phyloP scores from a whole-genome alignment of 2,797 vertebrate species.

The Gila robusta region DNA sequence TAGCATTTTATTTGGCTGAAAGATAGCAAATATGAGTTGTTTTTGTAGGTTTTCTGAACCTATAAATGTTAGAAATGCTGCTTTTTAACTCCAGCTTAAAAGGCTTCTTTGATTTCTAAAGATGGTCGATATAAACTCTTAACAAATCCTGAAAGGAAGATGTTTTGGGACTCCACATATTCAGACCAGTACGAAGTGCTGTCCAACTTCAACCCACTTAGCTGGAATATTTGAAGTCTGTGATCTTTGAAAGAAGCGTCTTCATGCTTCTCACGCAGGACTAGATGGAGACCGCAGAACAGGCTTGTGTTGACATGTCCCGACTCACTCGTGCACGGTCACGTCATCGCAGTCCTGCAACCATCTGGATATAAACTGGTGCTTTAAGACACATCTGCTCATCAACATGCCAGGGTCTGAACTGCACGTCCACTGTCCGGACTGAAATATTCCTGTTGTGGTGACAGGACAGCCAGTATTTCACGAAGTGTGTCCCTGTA shows the following conservation, averaged over 20 bases:
- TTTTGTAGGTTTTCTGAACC: background rate
- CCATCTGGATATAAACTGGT: constrained; percentile 33
- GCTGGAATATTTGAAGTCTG: constrained; percentile 41
- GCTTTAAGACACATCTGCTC: constrained; percentile 48
- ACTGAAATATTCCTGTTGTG: constrained; percentile 27
- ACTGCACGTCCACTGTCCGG: background rate
- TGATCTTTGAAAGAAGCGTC: constrained; percentile 47
- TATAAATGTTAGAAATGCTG: background rate
- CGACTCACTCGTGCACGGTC: constrained; percentile 28
- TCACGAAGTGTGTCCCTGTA: constrained; percentile 35
- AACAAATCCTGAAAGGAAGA: background rate
- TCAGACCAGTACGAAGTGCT: constrained; percentile 13
- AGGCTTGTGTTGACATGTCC: constrained; percentile 53
- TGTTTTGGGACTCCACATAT: background rate
- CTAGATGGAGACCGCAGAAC: constrained; percentile 26
- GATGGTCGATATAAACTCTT: background rate
- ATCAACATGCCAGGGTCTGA: constrained; percentile 27
- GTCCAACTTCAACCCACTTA: background rate
- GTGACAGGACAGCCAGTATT: constrained; percentile 4
- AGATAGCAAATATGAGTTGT: background rate
- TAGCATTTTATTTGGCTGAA: background rate
- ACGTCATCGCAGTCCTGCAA: constrained; percentile 20
- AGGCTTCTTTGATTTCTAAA: background rate
- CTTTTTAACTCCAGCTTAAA: constrained; percentile 7
- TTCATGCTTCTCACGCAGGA: constrained; percentile 32